phyloP scores from a whole-genome alignment of 2,888 invertebrate species.

The Leucoma salicis region DNA sequence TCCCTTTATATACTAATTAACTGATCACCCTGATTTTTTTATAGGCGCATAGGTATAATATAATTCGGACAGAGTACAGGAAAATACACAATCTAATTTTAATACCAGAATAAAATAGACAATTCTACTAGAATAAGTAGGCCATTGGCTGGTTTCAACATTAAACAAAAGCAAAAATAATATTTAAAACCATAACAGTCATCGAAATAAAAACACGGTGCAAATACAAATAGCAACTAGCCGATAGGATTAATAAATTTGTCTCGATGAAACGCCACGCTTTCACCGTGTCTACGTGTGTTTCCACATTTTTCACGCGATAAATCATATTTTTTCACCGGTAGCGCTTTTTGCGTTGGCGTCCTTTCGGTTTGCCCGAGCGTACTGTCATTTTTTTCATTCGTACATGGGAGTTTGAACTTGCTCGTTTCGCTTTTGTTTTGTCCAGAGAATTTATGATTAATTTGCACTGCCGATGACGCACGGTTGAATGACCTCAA shows the following conservation, averaged over 20 bases:
- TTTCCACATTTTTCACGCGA: slow-evolving; percentile 81
- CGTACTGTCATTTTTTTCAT: slow-evolving; percentile 78
- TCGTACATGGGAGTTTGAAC: slow-evolving; percentile 73
- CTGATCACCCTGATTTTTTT: no score
- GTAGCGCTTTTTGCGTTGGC: slow-evolving; percentile 74
- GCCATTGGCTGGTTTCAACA: no score
- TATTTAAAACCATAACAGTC: neutral
- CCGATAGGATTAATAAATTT: slow-evolving; percentile 79
- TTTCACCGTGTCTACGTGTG: slow-evolving; percentile 77
- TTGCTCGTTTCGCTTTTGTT: slow-evolving; percentile 70
- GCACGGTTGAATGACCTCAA: slow-evolving; percentile 48
- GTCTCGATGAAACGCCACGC: slow-evolving; percentile 74
- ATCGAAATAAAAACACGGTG: slow-evolving; percentile 24
- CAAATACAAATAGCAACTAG: slow-evolving; percentile 52
- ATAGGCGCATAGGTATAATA: no score
- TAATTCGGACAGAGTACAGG: no score
- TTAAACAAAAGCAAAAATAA: no score
- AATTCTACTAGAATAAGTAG: no score
- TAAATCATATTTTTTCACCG: slow-evolving; percentile 83
- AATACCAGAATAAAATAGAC: no score
- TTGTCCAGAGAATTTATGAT: slow-evolving; percentile 68
- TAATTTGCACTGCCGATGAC: slow-evolving; percentile 54
- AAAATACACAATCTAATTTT: no score
- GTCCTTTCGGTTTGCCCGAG: slow-evolving; percentile 76
- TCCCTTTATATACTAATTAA: no score